Evolutionary conservation across 2,113 vertebrate species (phyloP).

Genomic region (Leptocoma aspasia): DNA sequence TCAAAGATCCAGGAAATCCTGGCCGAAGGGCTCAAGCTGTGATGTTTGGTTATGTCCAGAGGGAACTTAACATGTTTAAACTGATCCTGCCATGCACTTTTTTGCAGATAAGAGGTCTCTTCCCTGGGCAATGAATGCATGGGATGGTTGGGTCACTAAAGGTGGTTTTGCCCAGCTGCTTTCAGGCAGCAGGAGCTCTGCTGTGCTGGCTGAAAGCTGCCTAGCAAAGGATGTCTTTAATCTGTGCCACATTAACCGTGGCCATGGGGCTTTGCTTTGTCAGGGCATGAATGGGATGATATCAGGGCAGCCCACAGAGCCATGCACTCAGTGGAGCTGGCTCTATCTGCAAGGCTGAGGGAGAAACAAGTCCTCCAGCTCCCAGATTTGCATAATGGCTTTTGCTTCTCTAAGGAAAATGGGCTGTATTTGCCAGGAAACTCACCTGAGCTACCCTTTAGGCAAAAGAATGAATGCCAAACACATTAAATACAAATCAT

Average conservation of each 20-base stretch:
- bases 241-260: not conserved
- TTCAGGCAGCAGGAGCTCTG: not conserved
- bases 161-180: not conserved
- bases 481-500: not conserved
- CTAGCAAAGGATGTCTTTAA: not conserved
- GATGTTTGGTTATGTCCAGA: not conserved
- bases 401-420: not conserved
- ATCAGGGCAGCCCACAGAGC: not conserved
- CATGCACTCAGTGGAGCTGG: not conserved
- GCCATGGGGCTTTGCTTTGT: not conserved
- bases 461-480: not conserved
- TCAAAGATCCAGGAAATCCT: not conserved
- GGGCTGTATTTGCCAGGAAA: not conserved
- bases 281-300: not conserved
- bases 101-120: not conserved
- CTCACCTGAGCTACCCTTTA: not conserved
- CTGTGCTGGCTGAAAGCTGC: not conserved
- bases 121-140: not conserved
- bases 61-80: not conserved
- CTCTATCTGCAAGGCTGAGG: not conserved
- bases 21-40: not conserved
- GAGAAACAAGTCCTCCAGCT: not conserved
- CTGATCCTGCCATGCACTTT: not conserved
- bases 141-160: not conserved
- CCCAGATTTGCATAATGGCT: not conserved